These are phyloP conservation scores for Nineta flava DNA, from an alignment of 2,888 invertebrate genomes.

Conservation along the genomic window DNA sequence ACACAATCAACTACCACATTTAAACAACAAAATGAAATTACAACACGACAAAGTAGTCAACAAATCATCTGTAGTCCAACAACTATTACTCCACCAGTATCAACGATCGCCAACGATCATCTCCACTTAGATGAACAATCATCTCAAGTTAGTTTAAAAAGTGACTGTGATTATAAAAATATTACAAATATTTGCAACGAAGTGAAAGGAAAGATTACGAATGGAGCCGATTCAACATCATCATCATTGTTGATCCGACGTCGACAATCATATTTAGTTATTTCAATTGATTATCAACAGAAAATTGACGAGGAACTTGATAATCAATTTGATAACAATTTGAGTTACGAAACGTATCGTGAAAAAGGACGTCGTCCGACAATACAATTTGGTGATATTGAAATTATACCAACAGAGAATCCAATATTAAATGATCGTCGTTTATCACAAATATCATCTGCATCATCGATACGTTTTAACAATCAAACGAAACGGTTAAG, in stretches of 20 bases:
- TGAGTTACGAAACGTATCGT: not conserved
- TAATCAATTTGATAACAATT: too few relatives aligned
- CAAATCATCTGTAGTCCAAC: too few relatives aligned
- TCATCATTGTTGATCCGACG: not conserved
- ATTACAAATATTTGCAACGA: too few relatives aligned
- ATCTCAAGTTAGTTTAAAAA: too few relatives aligned
- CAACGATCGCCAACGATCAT: too few relatives aligned
- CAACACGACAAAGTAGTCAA: too few relatives aligned
- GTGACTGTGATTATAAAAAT: too few relatives aligned
- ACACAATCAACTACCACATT: too few relatives aligned
- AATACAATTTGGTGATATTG: not conserved
- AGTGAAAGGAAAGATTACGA: too few relatives aligned
- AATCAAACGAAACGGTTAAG: not conserved
- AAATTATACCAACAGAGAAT: not conserved
- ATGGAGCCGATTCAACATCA: not conserved
- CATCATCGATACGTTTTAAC: not conserved
- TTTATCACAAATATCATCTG: not conserved
- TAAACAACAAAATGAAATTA: too few relatives aligned
- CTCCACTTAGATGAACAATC: too few relatives aligned
- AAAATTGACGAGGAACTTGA: not conserved
- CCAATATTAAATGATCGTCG: slow-evolving; percentile 1
- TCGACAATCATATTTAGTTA: not conserved
- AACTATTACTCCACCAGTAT: too few relatives aligned
- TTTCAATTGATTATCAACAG: not conserved
- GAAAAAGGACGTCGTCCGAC: not conserved